These are phyloP conservation scores for Branchinecta lindahli DNA, from an alignment of 1,140 invertebrate genomes.

Conservation along the genomic window DNA sequence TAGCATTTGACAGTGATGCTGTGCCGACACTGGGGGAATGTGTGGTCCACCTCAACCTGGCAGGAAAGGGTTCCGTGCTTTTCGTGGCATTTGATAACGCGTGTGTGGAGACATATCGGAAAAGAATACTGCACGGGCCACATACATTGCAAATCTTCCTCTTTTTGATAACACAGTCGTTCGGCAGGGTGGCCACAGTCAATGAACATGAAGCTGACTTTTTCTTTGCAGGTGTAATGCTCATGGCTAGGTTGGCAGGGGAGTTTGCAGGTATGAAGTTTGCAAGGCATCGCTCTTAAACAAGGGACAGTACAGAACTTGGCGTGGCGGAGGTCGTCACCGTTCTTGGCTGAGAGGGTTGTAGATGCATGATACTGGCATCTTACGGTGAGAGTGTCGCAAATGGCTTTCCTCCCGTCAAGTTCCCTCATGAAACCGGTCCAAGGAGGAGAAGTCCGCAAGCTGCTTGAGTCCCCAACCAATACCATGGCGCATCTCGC, in stretches of 20 bases:
- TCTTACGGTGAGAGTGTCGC: constrained; percentile 25
- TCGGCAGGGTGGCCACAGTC: background rate
- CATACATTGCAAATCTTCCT: background rate
- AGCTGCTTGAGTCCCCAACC: constrained; percentile 22
- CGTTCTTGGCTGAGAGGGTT: constrained; percentile 21
- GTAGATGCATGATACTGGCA: constrained; percentile 35
- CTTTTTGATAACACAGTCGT: constrained; percentile 11
- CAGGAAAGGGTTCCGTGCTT: background rate
- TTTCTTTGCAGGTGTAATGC: constrained; percentile 13
- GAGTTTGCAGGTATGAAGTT: background rate
- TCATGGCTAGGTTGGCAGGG: constrained; percentile 15
- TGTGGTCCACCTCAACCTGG: background rate
- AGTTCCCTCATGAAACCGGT: background rate
- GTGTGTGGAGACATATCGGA: background rate
- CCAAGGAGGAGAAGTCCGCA: background rate
- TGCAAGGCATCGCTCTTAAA: constrained; percentile 12
- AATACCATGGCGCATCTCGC: constrained; percentile 21
- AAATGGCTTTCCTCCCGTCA: constrained; percentile 15
- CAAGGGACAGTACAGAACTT: constrained; percentile 30
- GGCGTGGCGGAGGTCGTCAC: constrained; percentile 29
- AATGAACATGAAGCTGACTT: background rate
- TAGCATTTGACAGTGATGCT: background rate
- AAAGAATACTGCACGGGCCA: background rate
- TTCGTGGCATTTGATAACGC: constrained; percentile 2
- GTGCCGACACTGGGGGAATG: background rate